Base-by-base conservation (phyloP, 2,888 invertebrate species). In the Drosophila antonietae region DNA sequence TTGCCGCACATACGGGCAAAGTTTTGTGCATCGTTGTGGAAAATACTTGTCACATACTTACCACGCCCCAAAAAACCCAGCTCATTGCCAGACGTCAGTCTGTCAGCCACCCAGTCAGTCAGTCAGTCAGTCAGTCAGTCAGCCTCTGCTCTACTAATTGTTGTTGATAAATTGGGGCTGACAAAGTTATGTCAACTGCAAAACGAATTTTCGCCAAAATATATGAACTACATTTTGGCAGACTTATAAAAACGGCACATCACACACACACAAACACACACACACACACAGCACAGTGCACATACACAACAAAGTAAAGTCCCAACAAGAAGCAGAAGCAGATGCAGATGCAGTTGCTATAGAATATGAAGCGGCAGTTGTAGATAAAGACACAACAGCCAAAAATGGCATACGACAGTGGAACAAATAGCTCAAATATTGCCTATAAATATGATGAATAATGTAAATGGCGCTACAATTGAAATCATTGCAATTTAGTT, bases 181-280 rank as follows among this genome's bases (percentile, higher is more conserved):
- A 86, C 86, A 86, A 86, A 86, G 86, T 86, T 88, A 86, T 88
- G 88, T 86, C 88, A 86, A 86, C 88, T 86, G 86, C 84, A 85
- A 85, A 85, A 85, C 78, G 85, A 86, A 86, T 86, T 86, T 88
- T 88, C 83, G 80, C 86, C 81, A 83, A 83, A 85, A 79, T 85
- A 83, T 85, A 88, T 84, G 77, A 88, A 85, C 83, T 85, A 81
- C 81, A 83, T 77, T 88, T 85, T 85, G 88, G 70, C 84, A 88
- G 88, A 85, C 88, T 88, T 81, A 79, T 85, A 84, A 88, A 84
- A 88, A 82, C 88, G 85, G 65, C 76, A 70, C 73, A 61, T 61
- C 78, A 69, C 63, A 72, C 51, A 44, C 37, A 68, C 37, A 57
- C 64, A 64, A 39, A 28, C 41, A 61, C 28, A 62, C 23, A 52